A percentile compares a stretch with the other conserved stretches of the same genome.
phyloP scores from a whole-genome alignment of 2,797 vertebrate species.

The Loris lydekkerianus region DNA sequence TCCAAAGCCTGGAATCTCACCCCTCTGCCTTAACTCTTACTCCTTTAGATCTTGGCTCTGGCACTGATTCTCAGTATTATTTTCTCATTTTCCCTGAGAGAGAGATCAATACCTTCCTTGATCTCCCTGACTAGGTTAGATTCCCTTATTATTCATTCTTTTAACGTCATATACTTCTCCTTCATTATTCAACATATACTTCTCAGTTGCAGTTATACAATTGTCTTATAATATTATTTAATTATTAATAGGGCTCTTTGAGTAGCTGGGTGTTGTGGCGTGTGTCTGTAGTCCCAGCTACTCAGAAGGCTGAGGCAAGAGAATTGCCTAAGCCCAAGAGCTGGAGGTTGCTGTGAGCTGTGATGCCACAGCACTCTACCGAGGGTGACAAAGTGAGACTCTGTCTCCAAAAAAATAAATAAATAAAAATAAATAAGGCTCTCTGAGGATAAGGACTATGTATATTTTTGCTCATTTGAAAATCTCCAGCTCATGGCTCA shows the following conservation, averaged over 20 bases:
- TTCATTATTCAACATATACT: background rate
- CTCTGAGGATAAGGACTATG: background rate
- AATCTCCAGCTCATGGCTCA: background rate
- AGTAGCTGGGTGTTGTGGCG: too few relatives aligned
- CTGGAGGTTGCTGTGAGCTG: too few relatives aligned
- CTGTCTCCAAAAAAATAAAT: too few relatives aligned
- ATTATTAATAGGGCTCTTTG: background rate
- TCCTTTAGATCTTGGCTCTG: background rate
- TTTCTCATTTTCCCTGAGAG: background rate
- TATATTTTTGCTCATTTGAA: constrained; percentile 51
- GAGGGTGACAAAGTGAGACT: too few relatives aligned
- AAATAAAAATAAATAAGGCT: too few relatives aligned
- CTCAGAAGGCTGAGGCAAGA: too few relatives aligned
- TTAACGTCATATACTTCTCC: background rate
- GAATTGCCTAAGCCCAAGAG: too few relatives aligned
- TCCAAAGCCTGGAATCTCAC: background rate
- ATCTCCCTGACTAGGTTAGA: background rate
- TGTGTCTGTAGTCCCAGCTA: too few relatives aligned
- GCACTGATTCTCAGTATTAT: background rate
- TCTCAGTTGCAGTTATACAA: background rate
- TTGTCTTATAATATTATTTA: constrained; percentile 46
- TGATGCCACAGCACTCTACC: too few relatives aligned
- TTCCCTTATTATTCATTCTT: background rate
- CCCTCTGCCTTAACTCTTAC: background rate
- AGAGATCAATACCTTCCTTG: background rate